phyloP scores from a whole-genome alignment of 1,140 invertebrate species.

The Reticulitermes speratus region DNA sequence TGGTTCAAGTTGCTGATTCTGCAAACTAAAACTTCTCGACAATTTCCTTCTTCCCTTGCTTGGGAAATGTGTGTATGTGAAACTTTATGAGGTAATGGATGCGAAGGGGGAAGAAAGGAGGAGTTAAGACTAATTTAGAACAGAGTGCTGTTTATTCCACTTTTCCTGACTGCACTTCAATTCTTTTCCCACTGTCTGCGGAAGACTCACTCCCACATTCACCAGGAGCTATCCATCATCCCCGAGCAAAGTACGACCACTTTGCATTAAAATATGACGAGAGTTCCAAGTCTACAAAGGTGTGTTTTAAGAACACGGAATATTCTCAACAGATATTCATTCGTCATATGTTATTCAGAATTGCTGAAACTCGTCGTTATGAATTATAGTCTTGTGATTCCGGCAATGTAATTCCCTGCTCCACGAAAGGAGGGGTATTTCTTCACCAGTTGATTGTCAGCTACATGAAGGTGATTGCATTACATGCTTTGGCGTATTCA shows the following conservation, averaged over 20 bases:
- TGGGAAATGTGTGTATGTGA: neutral
- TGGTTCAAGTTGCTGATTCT: neutral
- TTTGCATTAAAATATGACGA: slow-evolving; percentile 5
- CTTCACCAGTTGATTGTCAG: too few relatives aligned
- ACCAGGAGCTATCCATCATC: neutral
- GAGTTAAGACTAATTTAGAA: neutral
- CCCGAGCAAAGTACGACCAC: slow-evolving; percentile 5
- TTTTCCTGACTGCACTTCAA: neutral
- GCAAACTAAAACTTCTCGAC: neutral
- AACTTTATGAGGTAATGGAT: neutral
- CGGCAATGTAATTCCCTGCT: too few relatives aligned
- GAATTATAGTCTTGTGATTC: neutral
- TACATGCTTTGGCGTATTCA: too few relatives aligned
- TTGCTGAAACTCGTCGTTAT: neutral
- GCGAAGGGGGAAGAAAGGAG: neutral
- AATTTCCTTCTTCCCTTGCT: neutral
- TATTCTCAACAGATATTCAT: neutral
- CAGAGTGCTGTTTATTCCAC: slow-evolving; percentile 3
- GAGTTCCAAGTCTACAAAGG: neutral
- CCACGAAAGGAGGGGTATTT: too few relatives aligned
- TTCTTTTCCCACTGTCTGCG: neutral
- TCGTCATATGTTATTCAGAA: neutral
- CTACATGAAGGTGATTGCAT: too few relatives aligned
- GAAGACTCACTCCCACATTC: neutral
- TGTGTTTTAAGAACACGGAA: neutral